Evolutionary conservation across 37 sponge, comb jelly and placozoan species (phyloP).

Genomic region (Dysidea cf. avara): DNA sequence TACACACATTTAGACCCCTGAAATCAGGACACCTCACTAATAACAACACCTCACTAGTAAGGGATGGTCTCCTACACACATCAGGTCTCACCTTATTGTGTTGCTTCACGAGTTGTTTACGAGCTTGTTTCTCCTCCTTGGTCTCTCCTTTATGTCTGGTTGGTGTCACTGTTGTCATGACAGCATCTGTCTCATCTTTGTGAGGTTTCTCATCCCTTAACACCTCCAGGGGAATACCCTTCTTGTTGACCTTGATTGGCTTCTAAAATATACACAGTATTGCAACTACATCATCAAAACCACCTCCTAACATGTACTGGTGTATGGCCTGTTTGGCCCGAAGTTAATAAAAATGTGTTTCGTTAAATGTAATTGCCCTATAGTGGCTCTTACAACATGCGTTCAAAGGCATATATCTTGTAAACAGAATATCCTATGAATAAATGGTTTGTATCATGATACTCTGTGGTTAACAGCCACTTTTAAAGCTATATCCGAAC

Average conservation of each 20-base stretch:
- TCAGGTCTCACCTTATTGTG: slow-evolving; percentile 80
- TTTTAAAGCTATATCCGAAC: too few relatives aligned
- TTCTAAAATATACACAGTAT: background rate
- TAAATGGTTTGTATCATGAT: too few relatives aligned
- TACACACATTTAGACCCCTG: too few relatives aligned
- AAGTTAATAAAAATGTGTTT: too few relatives aligned
- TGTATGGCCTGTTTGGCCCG: background rate
- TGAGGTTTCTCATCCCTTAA: slow-evolving; percentile 13
- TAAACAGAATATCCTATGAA: too few relatives aligned
- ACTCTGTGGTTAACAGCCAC: too few relatives aligned
- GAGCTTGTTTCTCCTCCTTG: slow-evolving; percentile 72
- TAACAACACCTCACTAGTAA: slow-evolving; percentile 5
- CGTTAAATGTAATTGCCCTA: too few relatives aligned
- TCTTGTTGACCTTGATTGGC: slow-evolving; percentile 45
- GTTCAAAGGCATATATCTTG: too few relatives aligned
- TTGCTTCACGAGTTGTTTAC: slow-evolving; percentile 80
- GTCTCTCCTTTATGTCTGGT: slow-evolving; percentile 65
- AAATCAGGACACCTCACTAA: too few relatives aligned
- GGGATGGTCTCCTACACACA: background rate
- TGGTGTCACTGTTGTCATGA: slow-evolving; percentile 1
- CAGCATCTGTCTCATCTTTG: slow-evolving; percentile 6
- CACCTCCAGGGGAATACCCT: slow-evolving; percentile 20
- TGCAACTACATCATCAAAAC: background rate
- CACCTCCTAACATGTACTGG: too few relatives aligned
- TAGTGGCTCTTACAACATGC: too few relatives aligned